Evolutionary conservation across 2,888 invertebrate genomes (phyloP).

Genomic region (Mystacides longicornis): DNA sequence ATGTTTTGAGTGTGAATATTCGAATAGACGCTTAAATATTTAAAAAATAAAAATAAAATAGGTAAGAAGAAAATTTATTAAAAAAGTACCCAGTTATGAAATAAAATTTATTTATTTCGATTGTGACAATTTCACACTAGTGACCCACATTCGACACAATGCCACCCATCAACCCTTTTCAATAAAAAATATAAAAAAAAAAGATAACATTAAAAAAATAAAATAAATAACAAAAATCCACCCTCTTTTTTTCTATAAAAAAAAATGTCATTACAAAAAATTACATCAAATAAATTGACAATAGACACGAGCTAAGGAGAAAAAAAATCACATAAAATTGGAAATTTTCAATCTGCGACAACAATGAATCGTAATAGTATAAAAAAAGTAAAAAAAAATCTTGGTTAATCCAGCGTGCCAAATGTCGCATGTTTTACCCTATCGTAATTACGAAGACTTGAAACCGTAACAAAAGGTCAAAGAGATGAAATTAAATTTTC

Average conservation of each 20-base stretch:
- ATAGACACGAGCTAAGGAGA: not conserved
- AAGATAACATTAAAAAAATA: not conserved
- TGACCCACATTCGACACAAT: not conserved
- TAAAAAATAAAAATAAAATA: too few species aligned
- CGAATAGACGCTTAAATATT: too few species aligned
- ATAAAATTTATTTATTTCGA: too few species aligned
- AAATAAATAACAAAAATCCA: not conserved
- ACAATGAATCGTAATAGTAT: not conserved
- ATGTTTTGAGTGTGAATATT: too few species aligned
- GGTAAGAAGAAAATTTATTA: too few species aligned
- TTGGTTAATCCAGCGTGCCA: not conserved
- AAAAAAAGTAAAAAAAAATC: not conserved
- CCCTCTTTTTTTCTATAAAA: too few species aligned
- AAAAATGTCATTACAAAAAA: not conserved
- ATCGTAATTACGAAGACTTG: too few species aligned
- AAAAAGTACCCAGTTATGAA: too few species aligned
- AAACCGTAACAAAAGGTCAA: not conserved
- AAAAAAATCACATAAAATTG: constrained; percentile 23
- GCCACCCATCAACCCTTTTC: not conserved
- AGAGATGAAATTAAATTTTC: not conserved
- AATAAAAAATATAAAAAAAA: not conserved
- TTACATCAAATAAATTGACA: not conserved
- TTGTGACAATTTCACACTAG: not conserved
- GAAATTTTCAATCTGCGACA: constrained; percentile 20
- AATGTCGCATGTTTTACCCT: not conserved